phyloP scores from a whole-genome alignment of 2,797 vertebrate species.

The Antennarius maculatus region DNA sequence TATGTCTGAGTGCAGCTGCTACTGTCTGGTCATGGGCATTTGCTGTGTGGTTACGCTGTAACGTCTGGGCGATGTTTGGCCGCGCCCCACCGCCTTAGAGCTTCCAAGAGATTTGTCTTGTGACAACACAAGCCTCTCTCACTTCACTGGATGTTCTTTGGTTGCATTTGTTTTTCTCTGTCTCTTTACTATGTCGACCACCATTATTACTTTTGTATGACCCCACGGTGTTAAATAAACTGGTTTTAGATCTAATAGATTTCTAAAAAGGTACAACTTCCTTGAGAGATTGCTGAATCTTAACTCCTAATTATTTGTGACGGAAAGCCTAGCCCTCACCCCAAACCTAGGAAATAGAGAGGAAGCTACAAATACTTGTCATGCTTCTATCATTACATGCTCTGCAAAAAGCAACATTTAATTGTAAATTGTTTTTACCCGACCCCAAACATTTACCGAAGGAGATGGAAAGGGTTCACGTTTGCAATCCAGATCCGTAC shows the following conservation, averaged over 20 bases:
- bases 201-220: not conserved
- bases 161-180: not conserved
- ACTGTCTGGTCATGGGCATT: conserved; percentile 60
- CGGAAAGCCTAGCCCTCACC: not conserved
- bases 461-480: conserved; percentile 20
- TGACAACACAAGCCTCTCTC: conserved; percentile 60
- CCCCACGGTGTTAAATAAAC: not conserved
- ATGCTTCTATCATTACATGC: not conserved
- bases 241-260: too few species aligned
- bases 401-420: not conserved
- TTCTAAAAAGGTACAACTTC: not conserved
- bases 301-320: not conserved
- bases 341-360: not conserved
- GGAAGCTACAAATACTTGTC: accelerated
- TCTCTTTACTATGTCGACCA: conserved; percentile 5
- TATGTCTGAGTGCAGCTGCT: conserved; percentile 50
- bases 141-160: conserved; percentile 6
- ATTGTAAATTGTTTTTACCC: conserved; percentile 4
- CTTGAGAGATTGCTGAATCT: not conserved
- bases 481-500: conserved; percentile 47
- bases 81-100: conserved; percentile 50
- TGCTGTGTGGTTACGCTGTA: conserved; percentile 61
- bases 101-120: conserved; percentile 59
- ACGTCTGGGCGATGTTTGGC: conserved; percentile 52
- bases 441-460: conserved; percentile 33